A percentile compares a stretch with the other conserved stretches of the same genome.
phyloP scores from a whole-genome alignment of 2,888 invertebrate species.

The Cylindroiulus punctatus region DNA sequence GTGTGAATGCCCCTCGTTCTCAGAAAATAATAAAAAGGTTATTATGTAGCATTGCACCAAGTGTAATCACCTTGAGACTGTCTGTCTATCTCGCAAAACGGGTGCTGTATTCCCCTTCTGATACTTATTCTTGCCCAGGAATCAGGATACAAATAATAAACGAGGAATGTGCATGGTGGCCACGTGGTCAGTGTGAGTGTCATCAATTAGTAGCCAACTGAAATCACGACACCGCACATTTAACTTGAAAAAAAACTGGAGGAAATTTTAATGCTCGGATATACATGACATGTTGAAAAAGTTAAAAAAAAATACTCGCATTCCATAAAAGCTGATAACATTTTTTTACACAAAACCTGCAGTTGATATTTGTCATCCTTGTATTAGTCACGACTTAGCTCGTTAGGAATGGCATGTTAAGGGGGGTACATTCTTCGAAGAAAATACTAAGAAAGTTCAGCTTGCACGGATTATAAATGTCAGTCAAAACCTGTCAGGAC shows the following conservation, averaged over 20 bases:
- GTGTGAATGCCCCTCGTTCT: constrained; percentile 25
- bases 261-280: neutral
- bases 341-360: neutral
- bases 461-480: too few relatives aligned
- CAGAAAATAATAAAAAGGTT: constrained; percentile 15
- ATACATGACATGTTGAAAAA: neutral
- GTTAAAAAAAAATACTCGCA: constrained; percentile 1
- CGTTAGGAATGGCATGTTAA: too few relatives aligned
- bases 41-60: constrained; percentile 27
- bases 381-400: neutral
- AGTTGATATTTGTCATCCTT: neutral
- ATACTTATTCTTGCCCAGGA: neutral
- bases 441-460: too few relatives aligned
- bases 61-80: constrained; percentile 9
- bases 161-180: neutral
- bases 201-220: constrained; percentile 15
- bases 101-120: neutral
- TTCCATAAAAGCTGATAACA: neutral
- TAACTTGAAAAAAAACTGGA: neutral
- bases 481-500: too few relatives aligned
- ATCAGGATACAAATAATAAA: constrained; percentile 30
- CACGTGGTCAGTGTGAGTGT: neutral
- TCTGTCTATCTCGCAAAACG: neutral
- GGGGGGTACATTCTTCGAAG: too few relatives aligned
- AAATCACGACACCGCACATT: neutral